Evolutionary conservation across 2,888 invertebrate species (phyloP), one percentile per base, ranked within the genome.

Genomic region (Dorcus hopei): DNA sequence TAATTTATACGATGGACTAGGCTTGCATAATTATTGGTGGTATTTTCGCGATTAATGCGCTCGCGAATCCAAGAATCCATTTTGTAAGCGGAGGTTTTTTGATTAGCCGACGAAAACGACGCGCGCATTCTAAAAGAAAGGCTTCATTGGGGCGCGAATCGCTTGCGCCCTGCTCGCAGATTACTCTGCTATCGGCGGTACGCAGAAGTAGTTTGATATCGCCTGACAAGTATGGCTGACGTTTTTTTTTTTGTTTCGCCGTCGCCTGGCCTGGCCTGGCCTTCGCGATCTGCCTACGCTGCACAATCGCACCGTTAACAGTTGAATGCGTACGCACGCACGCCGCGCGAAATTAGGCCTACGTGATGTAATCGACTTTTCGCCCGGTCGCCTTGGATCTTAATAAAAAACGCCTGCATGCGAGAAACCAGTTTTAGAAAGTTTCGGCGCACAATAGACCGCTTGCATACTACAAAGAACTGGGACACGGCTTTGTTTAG

Each of bases 21-120:
- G 16, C 45, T 45, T 45, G 45, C 23, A 19, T 45, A 45, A 45
- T 45, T 45, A 45, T 45, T 11, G 45, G 45, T 45, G 45, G 45
- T 45, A 50, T 49, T 54, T 49, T 47, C 40, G 47, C 51, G 39
- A 38, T 48, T 45, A 42, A 53, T 16, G 54, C 54, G 51, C 8
- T 43, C 19, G 33, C 45, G 45, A 41, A 58, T 65, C 68, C 66
- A 67, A 70, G 73, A 70, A 72, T 70, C 75, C 74, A 72, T 74
- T 72, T 73, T 74, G 74, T 70, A 68, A 68, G 63, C 66, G 67
- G 65, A 64, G 55, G 68, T 67, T 68, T 67, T 72, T 68, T 73
- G 70, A 72, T 72, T 72, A 71, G 72, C 65, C 69, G 63, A 58
- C 61, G 61, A 67, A 64, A 65, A 64, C 57, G 54, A 59, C 61